Percentiles rank a stretch among this genome's conserved stretches.
Conservation (phyloP, 2,113 vertebrate species). For the Eolophus roseicapilla region DNA sequence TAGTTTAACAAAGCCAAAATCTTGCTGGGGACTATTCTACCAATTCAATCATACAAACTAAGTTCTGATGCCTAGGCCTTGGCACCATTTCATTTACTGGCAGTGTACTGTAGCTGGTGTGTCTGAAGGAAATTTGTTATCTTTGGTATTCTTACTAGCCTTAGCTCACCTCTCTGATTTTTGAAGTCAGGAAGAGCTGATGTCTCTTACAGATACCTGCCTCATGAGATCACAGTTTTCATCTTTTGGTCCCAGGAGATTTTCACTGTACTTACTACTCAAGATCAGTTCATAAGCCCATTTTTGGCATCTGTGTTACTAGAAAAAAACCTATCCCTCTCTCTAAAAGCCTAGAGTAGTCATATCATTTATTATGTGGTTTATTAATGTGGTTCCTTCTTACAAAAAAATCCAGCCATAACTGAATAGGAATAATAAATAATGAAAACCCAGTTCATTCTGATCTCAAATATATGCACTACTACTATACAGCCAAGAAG, state of each 20-base stretch:
- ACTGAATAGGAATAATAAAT: slow-evolving; percentile 19
- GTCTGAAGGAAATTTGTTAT: not conserved
- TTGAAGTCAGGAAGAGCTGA: not conserved
- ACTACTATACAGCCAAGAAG: not conserved
- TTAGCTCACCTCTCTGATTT: not conserved
- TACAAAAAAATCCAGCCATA: not conserved
- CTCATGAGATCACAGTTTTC: not conserved
- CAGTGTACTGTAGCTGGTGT: not conserved
- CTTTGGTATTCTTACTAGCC: not conserved
- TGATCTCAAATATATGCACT: slow-evolving; percentile 17
- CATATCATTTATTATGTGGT: not conserved
- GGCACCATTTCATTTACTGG: not conserved
- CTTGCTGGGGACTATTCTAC: not conserved
- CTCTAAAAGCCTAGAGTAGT: not conserved
- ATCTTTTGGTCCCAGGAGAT: not conserved
- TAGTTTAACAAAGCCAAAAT: not conserved
- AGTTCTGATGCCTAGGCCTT: not conserved
- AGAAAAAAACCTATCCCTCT: not conserved
- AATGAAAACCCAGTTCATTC: slow-evolving; percentile 43
- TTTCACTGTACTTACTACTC: not conserved
- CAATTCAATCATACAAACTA: not conserved
- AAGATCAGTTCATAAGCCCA: not conserved
- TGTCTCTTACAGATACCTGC: not conserved
- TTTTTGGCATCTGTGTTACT: not conserved
- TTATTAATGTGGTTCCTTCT: slow-evolving; percentile 2